Evolutionary conservation across 2,888 invertebrate genomes (phyloP), one percentile per base, ranked within the genome.

Genomic region (Sinelater perroti): DNA sequence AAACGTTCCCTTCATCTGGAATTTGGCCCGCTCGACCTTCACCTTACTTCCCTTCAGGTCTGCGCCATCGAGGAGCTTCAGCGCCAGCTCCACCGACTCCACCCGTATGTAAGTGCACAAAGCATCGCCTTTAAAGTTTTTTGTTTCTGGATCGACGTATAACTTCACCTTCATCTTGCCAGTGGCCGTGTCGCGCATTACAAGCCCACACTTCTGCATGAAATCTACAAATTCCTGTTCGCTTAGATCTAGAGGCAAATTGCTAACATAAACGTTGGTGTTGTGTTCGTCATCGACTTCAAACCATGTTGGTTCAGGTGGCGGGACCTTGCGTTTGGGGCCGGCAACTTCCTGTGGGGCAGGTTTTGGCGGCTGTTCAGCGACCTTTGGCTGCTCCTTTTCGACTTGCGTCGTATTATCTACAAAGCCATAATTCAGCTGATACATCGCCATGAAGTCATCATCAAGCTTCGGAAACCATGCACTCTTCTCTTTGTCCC

Each of bases 401-500:
- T 73, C 49, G 35, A 77, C 80, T 64, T 86, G 40, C 46, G 79
- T 82, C 47, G 79, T 81, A 66, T 87, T 86, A 69, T 91, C 88
- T 36, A 86, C 82, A 75, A 93, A 93, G 2, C 94, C 94, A 79
- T 98, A 98, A 71, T 85, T 94, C 87, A 97, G 90, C 80, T 98
- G 97, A 81, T 99, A 99, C 53, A 85, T 85, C 0, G 97, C 98
- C 81, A 98, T 85, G 73, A 98, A 98, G 69, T 98, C 95, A 70
- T 96, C 96, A 80, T 97, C 95, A 60, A 98, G 87, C 84, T 94
- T 95, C 0, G 97, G 97, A 79, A 97, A 91, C 97, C 97, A 99
- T 2, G 96, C 97, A 71, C 87, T 90, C 75, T 92, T 96, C 28
- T 87, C 86, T 16, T 82, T 83, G 79, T 98, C 96, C 95, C 95